Evolutionary conservation across 2,113 vertebrate species (phyloP).

Genomic region (Passer montanus): DNA sequence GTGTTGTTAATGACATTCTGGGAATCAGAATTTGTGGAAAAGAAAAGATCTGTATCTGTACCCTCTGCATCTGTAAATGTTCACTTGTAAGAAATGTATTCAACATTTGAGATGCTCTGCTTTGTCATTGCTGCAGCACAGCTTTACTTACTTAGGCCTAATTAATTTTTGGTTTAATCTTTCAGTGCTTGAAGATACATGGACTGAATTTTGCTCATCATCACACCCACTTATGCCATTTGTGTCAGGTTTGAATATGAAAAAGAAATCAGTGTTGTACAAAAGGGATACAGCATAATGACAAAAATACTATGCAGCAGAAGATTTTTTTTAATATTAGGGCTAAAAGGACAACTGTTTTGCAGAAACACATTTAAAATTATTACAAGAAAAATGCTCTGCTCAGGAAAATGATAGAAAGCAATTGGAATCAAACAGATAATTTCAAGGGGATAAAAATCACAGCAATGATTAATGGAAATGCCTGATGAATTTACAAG

Average conservation of each 20-base stretch:
- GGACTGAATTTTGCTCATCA: not conserved
- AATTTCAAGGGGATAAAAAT: not conserved
- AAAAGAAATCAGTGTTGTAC: not conserved
- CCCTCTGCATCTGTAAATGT: not conserved
- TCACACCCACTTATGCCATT: not conserved
- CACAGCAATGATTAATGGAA: not conserved
- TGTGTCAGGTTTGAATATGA: not conserved
- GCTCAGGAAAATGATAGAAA: not conserved
- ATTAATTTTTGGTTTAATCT: conserved; percentile 10
- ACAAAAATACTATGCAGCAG: not conserved
- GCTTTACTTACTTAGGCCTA: not conserved
- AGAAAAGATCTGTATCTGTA: not conserved
- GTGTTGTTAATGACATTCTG: not conserved
- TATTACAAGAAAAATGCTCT: not conserved
- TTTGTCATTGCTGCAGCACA: not conserved
- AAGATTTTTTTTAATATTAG: not conserved
- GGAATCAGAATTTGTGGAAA: not conserved
- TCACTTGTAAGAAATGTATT: not conserved
- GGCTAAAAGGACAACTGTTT: not conserved
- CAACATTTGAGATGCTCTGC: not conserved
- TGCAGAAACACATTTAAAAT: conserved; percentile 3
- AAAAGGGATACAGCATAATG: not conserved
- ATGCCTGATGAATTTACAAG: not conserved
- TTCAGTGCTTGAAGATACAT: not conserved
- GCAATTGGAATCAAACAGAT: not conserved